Evolutionary conservation across 2,888 invertebrate genomes (phyloP), one percentile per base, ranked within the genome.

Genomic region (Linyphia triangularis): DNA sequence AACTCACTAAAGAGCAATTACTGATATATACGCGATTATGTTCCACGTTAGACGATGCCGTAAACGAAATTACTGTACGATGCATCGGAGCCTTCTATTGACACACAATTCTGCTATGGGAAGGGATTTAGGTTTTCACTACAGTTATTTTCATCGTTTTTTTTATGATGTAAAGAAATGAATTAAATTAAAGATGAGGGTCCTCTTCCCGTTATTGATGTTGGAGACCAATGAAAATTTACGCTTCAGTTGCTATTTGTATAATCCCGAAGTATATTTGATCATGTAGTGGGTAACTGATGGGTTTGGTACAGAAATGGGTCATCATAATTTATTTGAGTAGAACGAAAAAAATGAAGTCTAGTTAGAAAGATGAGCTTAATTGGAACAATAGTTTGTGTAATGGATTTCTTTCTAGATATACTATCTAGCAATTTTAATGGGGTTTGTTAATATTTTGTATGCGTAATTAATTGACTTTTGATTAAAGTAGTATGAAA

Each of bases 11-110:
- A 67, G 75, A 75, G 67, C 75, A 84, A 84, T 84, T 84, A 84
- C 75, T 59, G 67, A 75, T 75, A 75, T 67, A 57, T 40, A 37
- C 67, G 67, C 33, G 75, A 75, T 84, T 84, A 84, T 75, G 57
- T 67, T 75, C 75, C 65, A 67, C 37, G 73, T 72, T 70, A 57
- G 57, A 81, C 9, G 43, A 81, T 9, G 78, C 65, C 67, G 67
- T 78, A 78, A 78, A 65, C 65, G 67, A 69, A 70, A 69, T 81
- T 70, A 69, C 69, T 69, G 37, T 19, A 65, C 40, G 10, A 26
- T 6, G 59, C 6, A n/a, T 2, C 26, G 5, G 13, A 43, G 40
- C 19, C n/a, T n/a, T 28, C 65, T 43, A 63, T 78, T 65, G 65
- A 63, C 63, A 78, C 63, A 40, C 63, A 30, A 51, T 65, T 37